These are phyloP conservation scores for Rhincodon typus DNA, from an alignment of 2,797 vertebrate species.

Conservation along the genomic window DNA sequence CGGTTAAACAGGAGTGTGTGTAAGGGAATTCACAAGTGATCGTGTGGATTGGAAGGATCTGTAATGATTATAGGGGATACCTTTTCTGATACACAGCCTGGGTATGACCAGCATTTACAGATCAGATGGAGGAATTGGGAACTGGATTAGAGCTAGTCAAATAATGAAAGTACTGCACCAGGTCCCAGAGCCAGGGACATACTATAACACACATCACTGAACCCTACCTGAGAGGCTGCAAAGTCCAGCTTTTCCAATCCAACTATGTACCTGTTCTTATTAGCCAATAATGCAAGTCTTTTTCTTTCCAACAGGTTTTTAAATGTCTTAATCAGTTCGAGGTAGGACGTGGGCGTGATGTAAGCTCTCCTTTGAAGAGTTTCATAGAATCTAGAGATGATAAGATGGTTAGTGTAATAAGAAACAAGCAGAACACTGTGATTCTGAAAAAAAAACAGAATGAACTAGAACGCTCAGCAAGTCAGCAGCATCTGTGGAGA, in stretches of 20 bases:
- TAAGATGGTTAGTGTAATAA: not conserved
- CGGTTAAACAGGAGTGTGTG: not conserved
- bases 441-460: not conserved
- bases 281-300: constrained; percentile 44
- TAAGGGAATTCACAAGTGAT: not conserved
- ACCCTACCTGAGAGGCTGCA: constrained; percentile 46
- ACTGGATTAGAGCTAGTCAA: not conserved
- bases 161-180: not conserved
- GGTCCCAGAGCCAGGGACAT: not conserved
- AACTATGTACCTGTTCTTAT: constrained; percentile 47
- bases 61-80: not conserved
- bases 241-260: constrained; percentile 47
- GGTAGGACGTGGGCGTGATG: constrained; percentile 47
- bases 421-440: not conserved
- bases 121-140: not conserved
- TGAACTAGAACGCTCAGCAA: not conserved
- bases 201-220: not conserved
- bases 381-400: constrained; percentile 46
- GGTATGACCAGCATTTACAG: not conserved
- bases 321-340: constrained; percentile 51
- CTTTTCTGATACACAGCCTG: not conserved
- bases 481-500: not conserved
- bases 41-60: not conserved
- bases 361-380: constrained; percentile 45
- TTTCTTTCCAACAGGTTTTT: constrained; percentile 49